Evolutionary conservation across 2,888 invertebrate species (phyloP).

Genomic region (Aplocera efformata): DNA sequence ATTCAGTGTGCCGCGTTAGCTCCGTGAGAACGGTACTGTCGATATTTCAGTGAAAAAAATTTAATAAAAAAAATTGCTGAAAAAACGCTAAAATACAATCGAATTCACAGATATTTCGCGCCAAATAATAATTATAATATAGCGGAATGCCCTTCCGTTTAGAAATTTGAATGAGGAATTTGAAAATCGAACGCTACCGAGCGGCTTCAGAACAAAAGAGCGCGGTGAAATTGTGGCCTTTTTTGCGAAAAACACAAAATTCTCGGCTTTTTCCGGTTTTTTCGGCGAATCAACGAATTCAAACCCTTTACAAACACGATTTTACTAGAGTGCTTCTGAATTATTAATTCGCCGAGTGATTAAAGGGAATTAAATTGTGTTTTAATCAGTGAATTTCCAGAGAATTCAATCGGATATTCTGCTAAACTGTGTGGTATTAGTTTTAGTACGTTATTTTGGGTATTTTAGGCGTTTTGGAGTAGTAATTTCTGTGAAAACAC

Average conservation of each 20-base stretch:
- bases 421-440: not conserved
- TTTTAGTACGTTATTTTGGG: not conserved
- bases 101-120: conserved; percentile 18
- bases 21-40: conserved; percentile 47
- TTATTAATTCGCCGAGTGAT: conserved; percentile 6
- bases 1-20: conserved; percentile 60
- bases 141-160: conserved; percentile 7
- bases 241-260: conserved; percentile 29
- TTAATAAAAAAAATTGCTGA: conserved; percentile 39
- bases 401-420: not conserved
- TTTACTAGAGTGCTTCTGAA: conserved; percentile 7
- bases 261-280: conserved; percentile 9
- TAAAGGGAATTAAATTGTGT: conserved; percentile 11
- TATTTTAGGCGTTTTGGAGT: not conserved
- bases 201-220: conserved; percentile 45
- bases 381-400: conserved; percentile 10
- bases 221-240: conserved; percentile 48
- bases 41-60: conserved; percentile 27
- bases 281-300: conserved; percentile 2
- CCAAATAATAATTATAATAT: conserved; percentile 12
- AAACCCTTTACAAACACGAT: conserved; percentile 6
- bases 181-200: conserved; percentile 33
- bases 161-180: conserved; percentile 22
- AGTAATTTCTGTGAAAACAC: conserved; percentile 18
- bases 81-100: conserved; percentile 25